These are phyloP conservation scores for Acanthaster planci DNA, from an alignment of 35 echinoderm and acorn worm genomes.

Conservation along the genomic window DNA sequence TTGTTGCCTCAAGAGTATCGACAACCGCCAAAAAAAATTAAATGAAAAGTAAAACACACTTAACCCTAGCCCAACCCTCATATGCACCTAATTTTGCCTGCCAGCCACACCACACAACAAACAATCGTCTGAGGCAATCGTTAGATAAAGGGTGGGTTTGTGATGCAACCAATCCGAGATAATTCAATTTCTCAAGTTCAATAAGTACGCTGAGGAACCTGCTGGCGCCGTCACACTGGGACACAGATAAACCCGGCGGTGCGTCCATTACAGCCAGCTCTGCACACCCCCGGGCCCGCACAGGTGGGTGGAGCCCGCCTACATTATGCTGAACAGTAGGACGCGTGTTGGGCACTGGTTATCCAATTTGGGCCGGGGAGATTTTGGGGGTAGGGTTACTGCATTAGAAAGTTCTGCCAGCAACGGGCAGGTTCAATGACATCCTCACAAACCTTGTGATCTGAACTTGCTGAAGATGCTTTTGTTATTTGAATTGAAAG, in stretches of 20 bases:
- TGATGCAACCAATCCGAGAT: not conserved
- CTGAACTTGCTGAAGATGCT: too few relatives aligned
- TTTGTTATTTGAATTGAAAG: too few relatives aligned
- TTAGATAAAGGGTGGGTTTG: not conserved
- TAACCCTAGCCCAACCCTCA: not conserved
- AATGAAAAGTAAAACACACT: not conserved
- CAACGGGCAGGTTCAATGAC: not conserved
- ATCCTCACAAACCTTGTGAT: not conserved
- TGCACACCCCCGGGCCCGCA: not conserved
- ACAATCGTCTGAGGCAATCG: not conserved
- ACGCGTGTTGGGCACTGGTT: slow-evolving; percentile 21
- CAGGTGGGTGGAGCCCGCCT: not conserved
- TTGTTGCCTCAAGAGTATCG: too few relatives aligned
- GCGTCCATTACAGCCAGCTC: not conserved
- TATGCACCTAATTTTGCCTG: not conserved
- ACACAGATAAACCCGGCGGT: not conserved
- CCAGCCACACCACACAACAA: not conserved
- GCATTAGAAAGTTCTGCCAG: not conserved
- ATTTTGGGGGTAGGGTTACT: slow-evolving; percentile 7
- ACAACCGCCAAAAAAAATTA: too few relatives aligned
- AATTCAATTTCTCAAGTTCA: slow-evolving; percentile 14
- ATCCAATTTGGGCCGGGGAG: not conserved
- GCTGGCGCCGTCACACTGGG: not conserved
- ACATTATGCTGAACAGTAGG: not conserved
- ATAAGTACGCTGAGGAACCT: not conserved